Evolutionary conservation across 2,888 invertebrate species (phyloP).

Genomic region (Eilema depressum): DNA sequence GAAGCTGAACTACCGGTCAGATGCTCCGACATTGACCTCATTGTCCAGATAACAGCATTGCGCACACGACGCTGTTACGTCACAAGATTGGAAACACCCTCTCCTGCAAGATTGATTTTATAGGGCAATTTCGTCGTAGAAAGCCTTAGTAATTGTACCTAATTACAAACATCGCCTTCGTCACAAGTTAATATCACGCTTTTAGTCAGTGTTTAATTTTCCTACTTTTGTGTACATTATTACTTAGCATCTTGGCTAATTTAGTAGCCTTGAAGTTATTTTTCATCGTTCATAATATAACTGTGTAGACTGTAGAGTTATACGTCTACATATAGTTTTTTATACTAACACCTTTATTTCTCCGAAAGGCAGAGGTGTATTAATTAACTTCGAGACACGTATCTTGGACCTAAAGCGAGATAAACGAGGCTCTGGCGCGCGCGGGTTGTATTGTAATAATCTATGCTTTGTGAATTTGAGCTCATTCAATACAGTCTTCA

Average conservation of each 20-base stretch:
- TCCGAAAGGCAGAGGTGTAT: too few species aligned
- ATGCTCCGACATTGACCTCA: slow-evolving; percentile 78
- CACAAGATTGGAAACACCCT: slow-evolving; percentile 50
- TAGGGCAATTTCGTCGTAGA: slow-evolving; percentile 24
- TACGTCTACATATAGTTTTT: too few species aligned
- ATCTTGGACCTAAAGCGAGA: too few species aligned
- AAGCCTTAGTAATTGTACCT: slow-evolving; percentile 15
- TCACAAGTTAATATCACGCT: background rate
- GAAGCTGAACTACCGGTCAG: slow-evolving; percentile 67
- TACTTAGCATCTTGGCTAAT: background rate
- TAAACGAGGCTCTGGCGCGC: too few species aligned
- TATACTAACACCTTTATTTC: too few species aligned
- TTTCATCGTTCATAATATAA: background rate
- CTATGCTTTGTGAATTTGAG: too few species aligned
- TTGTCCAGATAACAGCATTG: slow-evolving; percentile 71
- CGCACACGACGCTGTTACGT: slow-evolving; percentile 59
- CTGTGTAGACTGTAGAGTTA: too few species aligned
- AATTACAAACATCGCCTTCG: background rate
- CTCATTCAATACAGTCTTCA: too few species aligned
- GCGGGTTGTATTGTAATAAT: too few species aligned
- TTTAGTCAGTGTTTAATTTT: background rate
- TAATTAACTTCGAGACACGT: too few species aligned
- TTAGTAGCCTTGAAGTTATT: background rate
- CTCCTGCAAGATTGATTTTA: slow-evolving; percentile 34
- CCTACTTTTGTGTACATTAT: background rate